Percentiles rank a stretch among this genome's conserved stretches.
Evolutionary conservation across 2,888 invertebrate species (phyloP).

Genomic region (Eupithecia subumbrata): DNA sequence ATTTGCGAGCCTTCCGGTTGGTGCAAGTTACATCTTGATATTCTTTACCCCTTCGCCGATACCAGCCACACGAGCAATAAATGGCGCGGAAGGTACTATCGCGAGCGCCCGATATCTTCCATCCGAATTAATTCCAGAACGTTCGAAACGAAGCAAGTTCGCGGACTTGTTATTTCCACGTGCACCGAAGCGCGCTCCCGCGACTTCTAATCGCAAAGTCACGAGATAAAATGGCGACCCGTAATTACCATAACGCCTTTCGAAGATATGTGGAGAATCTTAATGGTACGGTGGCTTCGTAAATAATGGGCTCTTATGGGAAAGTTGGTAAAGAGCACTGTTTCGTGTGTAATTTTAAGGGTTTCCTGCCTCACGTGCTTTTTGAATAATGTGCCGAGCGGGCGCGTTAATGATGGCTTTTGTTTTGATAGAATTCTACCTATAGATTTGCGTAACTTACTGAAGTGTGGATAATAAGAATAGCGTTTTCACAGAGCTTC

Average conservation of each 20-base stretch:
- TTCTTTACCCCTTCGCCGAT: constrained; percentile 83
- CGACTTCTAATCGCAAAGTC: constrained; percentile 57
- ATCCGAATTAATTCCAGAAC: constrained; percentile 83
- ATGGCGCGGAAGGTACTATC: constrained; percentile 84
- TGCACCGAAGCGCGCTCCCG: constrained; percentile 62
- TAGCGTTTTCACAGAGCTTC: background rate
- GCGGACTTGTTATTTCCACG: constrained; percentile 82
- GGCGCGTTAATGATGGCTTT: constrained; percentile 68
- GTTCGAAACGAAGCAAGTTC: constrained; percentile 80
- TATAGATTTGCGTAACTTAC: constrained; percentile 15
- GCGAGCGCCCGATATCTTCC: constrained; percentile 81
- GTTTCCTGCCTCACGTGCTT: constrained; percentile 78
- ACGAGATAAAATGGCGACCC: constrained; percentile 83
- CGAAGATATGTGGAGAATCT: constrained; percentile 84
- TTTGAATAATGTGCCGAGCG: constrained; percentile 79
- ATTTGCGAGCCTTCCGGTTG: constrained; percentile 84
- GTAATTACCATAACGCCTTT: constrained; percentile 83
- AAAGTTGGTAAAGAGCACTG: constrained; percentile 83
- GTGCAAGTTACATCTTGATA: constrained; percentile 83
- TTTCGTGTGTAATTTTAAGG: constrained; percentile 83
- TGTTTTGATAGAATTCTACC: constrained; percentile 62
- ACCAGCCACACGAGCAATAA: constrained; percentile 83
- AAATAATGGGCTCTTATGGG: constrained; percentile 84
- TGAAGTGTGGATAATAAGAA: constrained; percentile 2
- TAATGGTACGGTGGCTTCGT: constrained; percentile 83